Evolutionary conservation across 2,797 vertebrate genomes (phyloP).

Genomic region (Cirrhinus molitorella): DNA sequence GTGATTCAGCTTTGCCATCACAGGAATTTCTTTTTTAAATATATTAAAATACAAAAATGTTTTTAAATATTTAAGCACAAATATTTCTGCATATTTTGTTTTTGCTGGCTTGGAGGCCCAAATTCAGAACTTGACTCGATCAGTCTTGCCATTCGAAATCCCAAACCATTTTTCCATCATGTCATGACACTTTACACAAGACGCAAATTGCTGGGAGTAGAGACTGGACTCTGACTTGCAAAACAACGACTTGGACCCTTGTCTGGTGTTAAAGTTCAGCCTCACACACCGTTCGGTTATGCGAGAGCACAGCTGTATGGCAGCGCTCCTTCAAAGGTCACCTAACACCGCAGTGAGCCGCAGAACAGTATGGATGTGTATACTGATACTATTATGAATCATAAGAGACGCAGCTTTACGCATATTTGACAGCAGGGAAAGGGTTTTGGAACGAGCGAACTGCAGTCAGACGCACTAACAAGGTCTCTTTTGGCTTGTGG

Average conservation of each 20-base stretch:
- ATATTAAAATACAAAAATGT: neutral
- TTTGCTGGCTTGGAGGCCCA: neutral
- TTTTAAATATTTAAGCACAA: neutral
- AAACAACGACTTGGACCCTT: conserved; percentile 31
- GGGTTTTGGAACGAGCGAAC: conserved; percentile 20
- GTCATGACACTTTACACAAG: neutral
- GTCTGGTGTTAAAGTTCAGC: conserved; percentile 34
- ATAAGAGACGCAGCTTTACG: conserved; percentile 28
- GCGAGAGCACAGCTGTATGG: conserved; percentile 46
- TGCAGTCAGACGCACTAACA: conserved; percentile 32
- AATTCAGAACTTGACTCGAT: neutral
- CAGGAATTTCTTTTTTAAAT: neutral
- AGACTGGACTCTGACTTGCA: conserved; percentile 21
- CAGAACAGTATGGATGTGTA: conserved; percentile 49
- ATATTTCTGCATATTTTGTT: neutral
- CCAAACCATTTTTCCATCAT: conserved; percentile 18
- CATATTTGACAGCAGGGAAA: conserved; percentile 37
- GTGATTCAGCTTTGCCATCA: neutral
- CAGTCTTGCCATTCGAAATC: neutral
- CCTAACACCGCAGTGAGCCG: conserved; percentile 7
- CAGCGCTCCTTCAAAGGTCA: conserved; percentile 21
- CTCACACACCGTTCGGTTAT: conserved; percentile 32
- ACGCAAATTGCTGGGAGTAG: neutral
- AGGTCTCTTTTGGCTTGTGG: conserved; percentile 49
- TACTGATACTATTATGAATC: conserved; percentile 49